Base-by-base conservation (phyloP, 2,888 invertebrate genomes). In the Hermodice carunculata region DNA sequence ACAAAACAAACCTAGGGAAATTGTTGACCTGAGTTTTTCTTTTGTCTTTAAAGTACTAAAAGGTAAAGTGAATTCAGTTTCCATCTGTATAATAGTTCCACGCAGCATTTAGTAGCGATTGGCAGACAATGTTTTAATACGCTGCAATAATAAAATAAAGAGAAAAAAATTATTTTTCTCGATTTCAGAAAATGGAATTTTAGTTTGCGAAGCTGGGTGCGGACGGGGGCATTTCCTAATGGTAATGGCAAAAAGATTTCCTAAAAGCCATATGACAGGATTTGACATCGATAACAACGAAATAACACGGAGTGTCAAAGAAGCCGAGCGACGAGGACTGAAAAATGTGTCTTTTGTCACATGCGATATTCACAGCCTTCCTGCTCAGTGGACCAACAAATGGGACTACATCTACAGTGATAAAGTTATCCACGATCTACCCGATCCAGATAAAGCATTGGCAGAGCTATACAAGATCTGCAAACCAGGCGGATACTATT, bases 401-500 rank as follows among this genome's bases (percentile, higher is more conserved):
- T 66, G 37, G 29, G 66, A 62, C 44, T n/a, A 56, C 24, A 34
- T 61, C 4, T 5, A 29, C 4, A 34, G 37, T 19, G 40, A 26
- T 22, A 43, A 66, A 22, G 61, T 63, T 22, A 34, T 46, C 11
- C 66, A 66, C 43, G 66, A 66, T 24, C 37, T 66, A 17, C 66
- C 66, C n/a, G 19, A 46, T 46, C 14, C 61, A 24, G 32, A 28
- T 19, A 61, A 34, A 40, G 28, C 26, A 17, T 48, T 66, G 44
- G 31, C 22, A 22, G 66, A 66, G 22, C n/a, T 62, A 11, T 17
- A 28, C 22, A 28, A 62, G 19, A 43, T 57, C 1, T 6, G 62
- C 14, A 66, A 63, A 40, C 56, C 61, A 2, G 51, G 57, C 17
- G 66, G 66, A 6, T 32, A 29, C 22, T 44, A 49, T 31, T 17